Base-by-base conservation (phyloP, 2,888 invertebrate genomes). In the Autographa pulchrina region DNA sequence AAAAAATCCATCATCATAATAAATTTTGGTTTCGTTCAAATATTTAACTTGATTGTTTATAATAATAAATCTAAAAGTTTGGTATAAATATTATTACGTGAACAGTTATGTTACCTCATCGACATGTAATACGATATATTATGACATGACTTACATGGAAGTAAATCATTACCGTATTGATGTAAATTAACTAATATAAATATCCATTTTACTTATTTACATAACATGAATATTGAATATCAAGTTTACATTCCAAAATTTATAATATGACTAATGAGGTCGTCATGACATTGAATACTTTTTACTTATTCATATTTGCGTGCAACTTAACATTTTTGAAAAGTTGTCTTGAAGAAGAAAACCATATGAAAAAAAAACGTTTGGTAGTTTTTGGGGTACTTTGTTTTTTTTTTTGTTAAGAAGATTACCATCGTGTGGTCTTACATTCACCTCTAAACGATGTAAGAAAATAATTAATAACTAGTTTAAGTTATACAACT, bases 201-300 rank as follows among this genome's bases (percentile, higher is more conserved):
- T 13, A 56, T 56, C 20, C 20, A 56, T 56, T 48, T 48, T 56
- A 13, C 54, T 56, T 25, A 56, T 56, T 56, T 48, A 16, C 48
- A n/a, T 48, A 48, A n/a, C 48, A 3, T 48, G n/a, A n/a, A 48
- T 48, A 48, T 43, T 43, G 14, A 16, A 43, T 43, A 16, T 14
- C 43, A 43, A 43, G 43, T 43, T 16, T 43, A 16, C 43, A 43
- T 16, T 43, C 14, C 16, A 5, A 43, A 43, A 16, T 16, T 43
- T 16, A 16, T 48, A 43, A 5, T 43, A 48, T 48, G 6, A 48
- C n/a, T n/a, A 48, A 48, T 48, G n/a, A 7, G 2, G 48, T 48
- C 4, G 48, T 38, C 38, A 38, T 48, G 43, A 43, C 48, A 48
- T 48, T 48, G n/a, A 48, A n/a, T 16, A n/a, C n/a, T n/a, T 38